phyloP scores from a whole-genome alignment of 2,888 invertebrate species.

The Neelides folsomi region DNA sequence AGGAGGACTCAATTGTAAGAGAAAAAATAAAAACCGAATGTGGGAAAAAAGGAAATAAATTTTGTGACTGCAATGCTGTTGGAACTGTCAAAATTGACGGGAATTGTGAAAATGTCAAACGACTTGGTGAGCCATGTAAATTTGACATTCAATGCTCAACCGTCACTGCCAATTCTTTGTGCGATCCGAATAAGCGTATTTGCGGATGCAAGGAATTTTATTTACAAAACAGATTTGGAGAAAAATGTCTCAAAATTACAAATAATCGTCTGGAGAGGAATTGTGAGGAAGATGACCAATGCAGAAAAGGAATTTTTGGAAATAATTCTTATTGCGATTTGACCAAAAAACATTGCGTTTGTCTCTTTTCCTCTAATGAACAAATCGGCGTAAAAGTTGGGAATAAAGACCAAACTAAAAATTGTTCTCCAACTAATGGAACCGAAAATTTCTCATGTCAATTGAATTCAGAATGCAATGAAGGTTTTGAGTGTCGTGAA shows the following conservation, averaged over 20 bases:
- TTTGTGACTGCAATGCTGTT: too few relatives aligned
- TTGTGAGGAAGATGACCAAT: slow-evolving; percentile 28
- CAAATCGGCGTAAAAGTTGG: slow-evolving; percentile 17
- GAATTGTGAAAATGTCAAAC: slow-evolving; percentile 25
- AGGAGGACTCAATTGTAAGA: not conserved
- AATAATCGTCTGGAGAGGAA: slow-evolving; percentile 14
- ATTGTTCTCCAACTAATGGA: too few relatives aligned
- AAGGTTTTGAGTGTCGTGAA: slow-evolving; percentile 15
- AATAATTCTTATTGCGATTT: slow-evolving; percentile 16
- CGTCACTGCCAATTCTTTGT: slow-evolving; percentile 19
- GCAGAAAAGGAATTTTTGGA: slow-evolving; percentile 16
- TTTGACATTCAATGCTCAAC: slow-evolving; percentile 24
- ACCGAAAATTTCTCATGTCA: too few relatives aligned
- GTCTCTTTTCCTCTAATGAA: slow-evolving; percentile 24
- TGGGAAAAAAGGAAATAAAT: slow-evolving; percentile 1
- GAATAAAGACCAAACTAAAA: too few relatives aligned
- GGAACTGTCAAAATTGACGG: too few relatives aligned
- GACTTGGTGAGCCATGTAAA: slow-evolving; percentile 23
- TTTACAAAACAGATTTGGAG: too few relatives aligned
- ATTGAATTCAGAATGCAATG: slow-evolving; percentile 21
- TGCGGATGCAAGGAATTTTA: slow-evolving; percentile 26
- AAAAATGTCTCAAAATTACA: slow-evolving; percentile 25
- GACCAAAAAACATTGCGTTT: slow-evolving; percentile 19
- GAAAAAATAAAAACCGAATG: not conserved
- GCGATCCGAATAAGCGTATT: slow-evolving; percentile 20